phyloP scores from a whole-genome alignment of 2,797 vertebrate genomes.

The Sebastes melanostomus region DNA sequence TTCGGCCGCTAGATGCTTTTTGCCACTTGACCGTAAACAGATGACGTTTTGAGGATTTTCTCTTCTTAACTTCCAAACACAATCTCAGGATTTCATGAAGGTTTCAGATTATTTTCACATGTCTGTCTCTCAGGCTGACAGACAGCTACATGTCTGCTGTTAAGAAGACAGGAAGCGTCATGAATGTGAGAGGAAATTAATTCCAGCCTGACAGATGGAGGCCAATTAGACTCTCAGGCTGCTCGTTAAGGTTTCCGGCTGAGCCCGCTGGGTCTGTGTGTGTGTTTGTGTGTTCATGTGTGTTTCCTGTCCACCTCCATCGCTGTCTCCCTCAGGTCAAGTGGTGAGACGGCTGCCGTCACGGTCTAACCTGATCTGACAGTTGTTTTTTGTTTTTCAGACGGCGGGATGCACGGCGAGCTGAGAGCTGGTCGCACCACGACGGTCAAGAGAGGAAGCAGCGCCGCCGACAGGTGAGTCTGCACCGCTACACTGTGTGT shows the following conservation, averaged over 20 bases:
- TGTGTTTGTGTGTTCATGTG: not conserved
- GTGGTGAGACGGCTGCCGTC: not conserved
- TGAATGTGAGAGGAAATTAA: constrained; percentile 14
- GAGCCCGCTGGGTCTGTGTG: constrained; percentile 8
- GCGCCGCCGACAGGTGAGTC: constrained; percentile 49
- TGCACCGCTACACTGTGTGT: not conserved
- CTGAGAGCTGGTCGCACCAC: constrained; percentile 36
- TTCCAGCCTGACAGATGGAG: constrained; percentile 51
- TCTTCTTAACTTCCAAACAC: not conserved
- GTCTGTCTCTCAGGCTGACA: no score
- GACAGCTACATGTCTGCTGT: not conserved
- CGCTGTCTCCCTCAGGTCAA: not conserved
- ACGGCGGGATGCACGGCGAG: constrained; percentile 53
- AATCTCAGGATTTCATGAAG: not conserved
- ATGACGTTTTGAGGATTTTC: not conserved
- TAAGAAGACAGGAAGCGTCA: not conserved
- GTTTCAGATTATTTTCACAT: no score
- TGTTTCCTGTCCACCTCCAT: constrained; percentile 7
- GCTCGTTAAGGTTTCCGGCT: constrained; percentile 29
- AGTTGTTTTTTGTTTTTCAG: constrained; percentile 42
- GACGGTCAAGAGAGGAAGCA: constrained; percentile 45
- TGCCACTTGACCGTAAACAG: fast-evolving
- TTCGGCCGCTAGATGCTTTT: not conserved
- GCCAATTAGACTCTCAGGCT: constrained; percentile 40
- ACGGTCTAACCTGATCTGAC: constrained; percentile 10